Percentiles rank a stretch among this genome's conserved stretches.
These are phyloP conservation scores for Cyclina sinensis DNA, from an alignment of 1,140 invertebrate species.

Conservation along the genomic window DNA sequence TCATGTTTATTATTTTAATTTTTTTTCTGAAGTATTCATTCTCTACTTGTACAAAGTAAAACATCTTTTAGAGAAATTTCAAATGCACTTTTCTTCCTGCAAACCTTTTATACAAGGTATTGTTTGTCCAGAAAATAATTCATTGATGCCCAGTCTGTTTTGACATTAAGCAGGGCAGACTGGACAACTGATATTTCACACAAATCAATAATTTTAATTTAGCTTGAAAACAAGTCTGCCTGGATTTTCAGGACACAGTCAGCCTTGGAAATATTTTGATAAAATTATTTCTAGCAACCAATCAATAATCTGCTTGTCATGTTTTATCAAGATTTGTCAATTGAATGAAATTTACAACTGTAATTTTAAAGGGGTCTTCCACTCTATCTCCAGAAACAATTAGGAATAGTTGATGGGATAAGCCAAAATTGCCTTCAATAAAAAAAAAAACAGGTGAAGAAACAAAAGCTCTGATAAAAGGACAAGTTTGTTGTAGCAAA, in stretches of 20 bases:
- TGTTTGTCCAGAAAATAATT: constrained; percentile 52
- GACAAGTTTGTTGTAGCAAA: too few relatives aligned
- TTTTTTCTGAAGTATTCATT: too few relatives aligned
- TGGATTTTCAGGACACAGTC: constrained; percentile 38
- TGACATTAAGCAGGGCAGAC: constrained; percentile 55
- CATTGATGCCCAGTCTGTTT: constrained; percentile 33
- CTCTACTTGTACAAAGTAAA: too few relatives aligned
- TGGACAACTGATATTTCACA: constrained; percentile 59
- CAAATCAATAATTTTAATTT: constrained; percentile 63
- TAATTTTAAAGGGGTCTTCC: constrained; percentile 9
- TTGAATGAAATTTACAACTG: constrained; percentile 18
- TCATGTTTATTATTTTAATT: too few relatives aligned
- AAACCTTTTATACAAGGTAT: not conserved
- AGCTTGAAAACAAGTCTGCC: constrained; percentile 57
- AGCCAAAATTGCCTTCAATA: not conserved
- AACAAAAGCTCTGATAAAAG: too few relatives aligned
- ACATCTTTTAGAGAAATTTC: not conserved
- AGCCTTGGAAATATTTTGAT: constrained; percentile 58
- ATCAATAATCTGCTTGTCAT: constrained; percentile 56
- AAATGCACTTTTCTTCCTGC: too few relatives aligned
- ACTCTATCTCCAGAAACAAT: constrained; percentile 9
- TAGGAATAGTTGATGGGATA: not conserved
- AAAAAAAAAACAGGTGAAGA: not conserved
- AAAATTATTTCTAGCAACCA: constrained; percentile 47
- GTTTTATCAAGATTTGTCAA: constrained; percentile 56